Conservation (phyloP, 1,140 invertebrate species). For the Oscheius sp. region DNA sequence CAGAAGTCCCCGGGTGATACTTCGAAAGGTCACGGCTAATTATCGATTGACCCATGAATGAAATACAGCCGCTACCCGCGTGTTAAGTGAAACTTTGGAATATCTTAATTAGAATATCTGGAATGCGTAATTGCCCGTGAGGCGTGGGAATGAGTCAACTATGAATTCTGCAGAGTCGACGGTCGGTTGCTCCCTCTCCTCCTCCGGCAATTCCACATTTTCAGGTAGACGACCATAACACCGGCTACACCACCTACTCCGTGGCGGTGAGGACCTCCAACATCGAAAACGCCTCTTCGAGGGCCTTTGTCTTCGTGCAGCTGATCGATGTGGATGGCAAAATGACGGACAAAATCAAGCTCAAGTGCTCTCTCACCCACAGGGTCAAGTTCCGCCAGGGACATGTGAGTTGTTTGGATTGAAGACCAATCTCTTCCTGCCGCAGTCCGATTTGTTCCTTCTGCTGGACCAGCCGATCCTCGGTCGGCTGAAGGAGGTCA, state of each 20-base stretch:
- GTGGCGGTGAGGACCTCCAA: neutral
- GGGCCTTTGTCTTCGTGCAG: slow-evolving; percentile 5
- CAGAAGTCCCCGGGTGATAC: too few relatives aligned
- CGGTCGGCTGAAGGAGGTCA: neutral
- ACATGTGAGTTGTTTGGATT: neutral
- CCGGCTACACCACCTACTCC: neutral
- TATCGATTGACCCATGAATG: too few relatives aligned
- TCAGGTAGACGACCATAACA: neutral
- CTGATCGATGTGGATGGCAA: neutral
- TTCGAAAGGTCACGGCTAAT: too few relatives aligned
- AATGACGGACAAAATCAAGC: slow-evolving; percentile 7
- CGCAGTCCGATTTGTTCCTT: neutral
- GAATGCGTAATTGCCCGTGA: too few relatives aligned
- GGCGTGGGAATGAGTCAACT: too few relatives aligned
- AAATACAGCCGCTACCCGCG: too few relatives aligned
- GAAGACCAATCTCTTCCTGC: neutral
- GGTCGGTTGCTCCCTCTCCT: too few relatives aligned
- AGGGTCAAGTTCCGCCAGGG: slow-evolving; percentile 11
- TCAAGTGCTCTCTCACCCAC: slow-evolving; percentile 25
- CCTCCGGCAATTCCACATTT: too few relatives aligned
- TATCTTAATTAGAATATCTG: too few relatives aligned
- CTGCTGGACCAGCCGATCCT: neutral
- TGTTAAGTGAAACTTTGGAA: too few relatives aligned
- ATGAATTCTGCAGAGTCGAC: too few relatives aligned
- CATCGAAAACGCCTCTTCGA: neutral